phyloP scores from a whole-genome alignment of 2,888 invertebrate genomes.

The Eilema sororculum region DNA sequence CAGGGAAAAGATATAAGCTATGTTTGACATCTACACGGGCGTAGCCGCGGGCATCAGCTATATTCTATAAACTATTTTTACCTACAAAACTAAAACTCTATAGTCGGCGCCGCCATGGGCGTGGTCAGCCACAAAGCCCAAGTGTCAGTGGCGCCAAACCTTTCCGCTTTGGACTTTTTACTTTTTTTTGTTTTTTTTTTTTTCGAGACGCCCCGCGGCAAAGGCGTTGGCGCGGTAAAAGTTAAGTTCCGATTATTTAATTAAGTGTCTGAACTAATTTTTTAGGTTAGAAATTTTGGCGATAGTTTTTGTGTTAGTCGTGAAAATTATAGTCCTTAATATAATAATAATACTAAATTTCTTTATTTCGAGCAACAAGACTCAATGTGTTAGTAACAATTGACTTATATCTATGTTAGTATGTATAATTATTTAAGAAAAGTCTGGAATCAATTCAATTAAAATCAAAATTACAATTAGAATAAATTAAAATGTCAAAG shows the following conservation, averaged over 20 bases:
- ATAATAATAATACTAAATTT: no score
- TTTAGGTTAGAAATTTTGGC: slow-evolving; percentile 29
- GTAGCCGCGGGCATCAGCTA: no score
- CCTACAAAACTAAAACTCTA: slow-evolving; percentile 19
- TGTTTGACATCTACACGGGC: no score
- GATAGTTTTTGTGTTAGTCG: slow-evolving; percentile 28
- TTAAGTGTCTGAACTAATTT: slow-evolving; percentile 54
- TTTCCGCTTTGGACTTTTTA: slow-evolving; percentile 71
- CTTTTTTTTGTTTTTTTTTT: slow-evolving; percentile 60
- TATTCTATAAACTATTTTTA: slow-evolving; percentile 26
- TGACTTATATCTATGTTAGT: no score
- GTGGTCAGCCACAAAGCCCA: slow-evolving; percentile 59
- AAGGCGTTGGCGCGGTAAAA: slow-evolving; percentile 65
- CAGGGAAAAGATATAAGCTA: no score
- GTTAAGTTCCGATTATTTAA: slow-evolving; percentile 64
- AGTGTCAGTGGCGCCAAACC: slow-evolving; percentile 82
- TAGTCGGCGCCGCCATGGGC: slow-evolving; percentile 75
- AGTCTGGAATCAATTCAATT: no score
- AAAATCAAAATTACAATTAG: no score
- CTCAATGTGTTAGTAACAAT: no score
- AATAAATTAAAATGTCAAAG: no score
- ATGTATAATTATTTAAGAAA: no score
- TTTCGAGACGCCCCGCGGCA: slow-evolving; percentile 69
- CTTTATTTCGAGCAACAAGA: no score
- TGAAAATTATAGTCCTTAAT: slow-evolving; percentile 15